These are phyloP conservation scores for Accipiter cooperii DNA, from an alignment of 2,113 vertebrate genomes.

Conservation along the genomic window DNA sequence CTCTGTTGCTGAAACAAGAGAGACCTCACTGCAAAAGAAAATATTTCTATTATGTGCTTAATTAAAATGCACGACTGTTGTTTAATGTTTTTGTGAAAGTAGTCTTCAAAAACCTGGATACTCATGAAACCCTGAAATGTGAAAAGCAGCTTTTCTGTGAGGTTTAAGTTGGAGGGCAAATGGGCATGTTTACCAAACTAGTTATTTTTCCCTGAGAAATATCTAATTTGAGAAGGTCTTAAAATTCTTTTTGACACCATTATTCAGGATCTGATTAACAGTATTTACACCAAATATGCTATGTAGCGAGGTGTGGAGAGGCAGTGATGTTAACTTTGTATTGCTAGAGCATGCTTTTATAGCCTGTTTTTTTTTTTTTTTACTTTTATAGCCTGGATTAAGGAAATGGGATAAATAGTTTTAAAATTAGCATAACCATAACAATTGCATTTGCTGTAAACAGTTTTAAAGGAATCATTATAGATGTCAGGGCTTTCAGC, in stretches of 20 bases:
- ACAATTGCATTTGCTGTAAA: not conserved
- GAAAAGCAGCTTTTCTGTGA: not conserved
- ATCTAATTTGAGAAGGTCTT: not conserved
- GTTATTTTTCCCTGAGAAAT: not conserved
- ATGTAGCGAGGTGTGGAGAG: not conserved
- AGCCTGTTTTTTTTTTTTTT: no score
- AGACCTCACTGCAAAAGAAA: not conserved
- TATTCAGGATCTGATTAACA: not conserved
- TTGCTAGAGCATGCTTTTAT: not conserved
- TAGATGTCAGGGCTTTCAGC: not conserved
- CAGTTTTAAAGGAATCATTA: slow-evolving; percentile 21
- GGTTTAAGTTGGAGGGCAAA: not conserved
- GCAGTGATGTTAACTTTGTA: not conserved
- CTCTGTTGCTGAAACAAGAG: not conserved
- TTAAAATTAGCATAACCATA: not conserved
- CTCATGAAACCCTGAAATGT: not conserved
- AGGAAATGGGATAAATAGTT: not conserved
- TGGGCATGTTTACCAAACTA: not conserved
- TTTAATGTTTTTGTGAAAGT: slow-evolving; percentile 16
- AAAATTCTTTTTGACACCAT: not conserved
- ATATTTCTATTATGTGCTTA: not conserved
- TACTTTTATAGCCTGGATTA: not conserved
- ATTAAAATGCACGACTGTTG: not conserved
- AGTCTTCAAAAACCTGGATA: not conserved
- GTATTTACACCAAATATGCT: not conserved